A percentile compares a stretch with the other conserved stretches of the same genome.
Conservation (phyloP, 2,797 vertebrate genomes). For the Tadarida brasiliensis region DNA sequence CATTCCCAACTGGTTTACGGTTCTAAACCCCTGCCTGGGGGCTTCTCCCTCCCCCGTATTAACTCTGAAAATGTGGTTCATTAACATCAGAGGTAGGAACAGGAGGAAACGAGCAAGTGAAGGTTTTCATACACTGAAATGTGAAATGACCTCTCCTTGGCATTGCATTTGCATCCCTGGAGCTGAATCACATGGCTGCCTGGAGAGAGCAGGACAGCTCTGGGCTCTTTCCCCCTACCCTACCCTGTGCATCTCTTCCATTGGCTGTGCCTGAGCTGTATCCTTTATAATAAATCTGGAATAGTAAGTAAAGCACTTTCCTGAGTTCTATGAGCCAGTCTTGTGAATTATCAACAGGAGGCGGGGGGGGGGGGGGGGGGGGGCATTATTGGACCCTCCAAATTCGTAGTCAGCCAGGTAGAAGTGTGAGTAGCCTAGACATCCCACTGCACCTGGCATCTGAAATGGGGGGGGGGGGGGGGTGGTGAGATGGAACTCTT, state of each 20-base stretch:
- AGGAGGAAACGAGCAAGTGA: not conserved
- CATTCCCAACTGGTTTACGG: not conserved
- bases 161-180: not conserved
- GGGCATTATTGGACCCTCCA: not conserved
- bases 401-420: not conserved
- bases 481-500: not conserved
- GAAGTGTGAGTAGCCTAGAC: not conserved
- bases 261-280: not conserved
- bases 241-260: not conserved
- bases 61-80: not conserved
- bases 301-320: not conserved
- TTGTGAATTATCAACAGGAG: not conserved
- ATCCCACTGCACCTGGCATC: not conserved
- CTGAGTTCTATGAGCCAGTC: not conserved
- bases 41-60: not conserved
- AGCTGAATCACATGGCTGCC: not conserved
- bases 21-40: constrained; percentile 11
- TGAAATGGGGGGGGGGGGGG: no score
- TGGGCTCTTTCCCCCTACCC: not conserved
- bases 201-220: no score
- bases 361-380: accelerated
- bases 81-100: not conserved
- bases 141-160: not conserved
- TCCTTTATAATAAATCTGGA: not conserved
- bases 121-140: not conserved